Conservation (phyloP, 92 coral and sea anemone genomes). For the Actinostola sp. region DNA sequence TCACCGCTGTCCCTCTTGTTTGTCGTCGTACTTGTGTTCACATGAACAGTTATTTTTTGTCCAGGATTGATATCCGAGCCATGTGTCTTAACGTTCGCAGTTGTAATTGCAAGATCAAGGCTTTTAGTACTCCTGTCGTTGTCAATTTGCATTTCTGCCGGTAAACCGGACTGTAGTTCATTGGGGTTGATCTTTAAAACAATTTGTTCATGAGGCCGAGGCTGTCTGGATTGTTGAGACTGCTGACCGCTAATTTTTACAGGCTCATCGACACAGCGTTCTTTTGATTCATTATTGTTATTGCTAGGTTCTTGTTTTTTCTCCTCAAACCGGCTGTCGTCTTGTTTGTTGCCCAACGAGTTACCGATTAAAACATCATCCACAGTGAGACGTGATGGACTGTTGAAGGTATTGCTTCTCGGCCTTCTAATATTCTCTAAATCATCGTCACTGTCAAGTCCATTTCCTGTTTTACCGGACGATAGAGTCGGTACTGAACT, state of each 20-base stretch:
- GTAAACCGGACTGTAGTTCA: constrained; percentile 1
- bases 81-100: constrained; percentile 2
- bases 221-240: background rate
- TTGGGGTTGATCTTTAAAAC: constrained; percentile 16
- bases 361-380: background rate
- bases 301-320: constrained; percentile 1
- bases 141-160: constrained; percentile 16
- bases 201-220: constrained; percentile 16
- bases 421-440: constrained; percentile 13
- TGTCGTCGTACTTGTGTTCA: constrained; percentile 28
- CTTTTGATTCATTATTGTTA: constrained; percentile 8
- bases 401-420: constrained; percentile 12
- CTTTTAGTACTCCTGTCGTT: constrained; percentile 7
- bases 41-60: constrained; percentile 53
- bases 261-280: background rate
- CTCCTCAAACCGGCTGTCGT: background rate
- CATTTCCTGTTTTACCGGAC: background rate
- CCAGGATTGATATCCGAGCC: constrained; percentile 16
- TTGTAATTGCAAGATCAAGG: constrained; percentile 26
- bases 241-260: background rate
- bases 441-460: constrained; percentile 12
- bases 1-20: constrained; percentile 11
- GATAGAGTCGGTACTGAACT: constrained; percentile 25
- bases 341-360: background rate
- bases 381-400: constrained; percentile 4